Conservation (phyloP, 35 echinoderm and acorn worm species). For the Ptychodera flava region DNA sequence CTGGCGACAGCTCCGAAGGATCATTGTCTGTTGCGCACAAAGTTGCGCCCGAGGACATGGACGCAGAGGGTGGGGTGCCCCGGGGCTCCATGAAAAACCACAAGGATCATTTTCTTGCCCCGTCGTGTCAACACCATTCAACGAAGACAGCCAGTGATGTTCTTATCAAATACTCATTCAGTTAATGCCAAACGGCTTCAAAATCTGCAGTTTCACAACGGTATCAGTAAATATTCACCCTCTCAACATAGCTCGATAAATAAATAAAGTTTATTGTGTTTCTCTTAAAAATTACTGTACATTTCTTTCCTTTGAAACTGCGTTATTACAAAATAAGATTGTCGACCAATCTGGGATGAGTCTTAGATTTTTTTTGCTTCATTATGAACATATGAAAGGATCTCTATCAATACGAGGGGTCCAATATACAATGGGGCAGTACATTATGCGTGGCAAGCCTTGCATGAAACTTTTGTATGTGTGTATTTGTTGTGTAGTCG, state of each 20-base stretch:
- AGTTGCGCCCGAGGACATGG: too few relatives aligned
- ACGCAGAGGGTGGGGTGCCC: not conserved
- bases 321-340: too few relatives aligned
- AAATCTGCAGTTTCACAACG: not conserved
- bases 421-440: not conserved
- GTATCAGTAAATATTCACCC: not conserved
- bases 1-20: too few relatives aligned
- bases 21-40: too few relatives aligned
- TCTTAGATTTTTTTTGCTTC: too few relatives aligned
- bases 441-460: not conserved
- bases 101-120: not conserved
- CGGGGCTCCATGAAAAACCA: not conserved
- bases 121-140: not conserved
- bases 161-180: too few relatives aligned
- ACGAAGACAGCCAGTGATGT: too few relatives aligned
- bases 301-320: too few relatives aligned
- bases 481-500: not conserved
- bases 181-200: too few relatives aligned
- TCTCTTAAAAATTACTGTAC: not conserved
- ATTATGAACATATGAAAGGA: slow-evolving; percentile 1
- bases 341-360: too few relatives aligned
- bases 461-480: not conserved
- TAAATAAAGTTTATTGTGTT: not conserved
- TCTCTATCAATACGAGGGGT: not conserved
- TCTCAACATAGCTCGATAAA: not conserved